Evolutionary conservation across 2,797 vertebrate genomes (phyloP).

Genomic region (Eospalax fontanierii): DNA sequence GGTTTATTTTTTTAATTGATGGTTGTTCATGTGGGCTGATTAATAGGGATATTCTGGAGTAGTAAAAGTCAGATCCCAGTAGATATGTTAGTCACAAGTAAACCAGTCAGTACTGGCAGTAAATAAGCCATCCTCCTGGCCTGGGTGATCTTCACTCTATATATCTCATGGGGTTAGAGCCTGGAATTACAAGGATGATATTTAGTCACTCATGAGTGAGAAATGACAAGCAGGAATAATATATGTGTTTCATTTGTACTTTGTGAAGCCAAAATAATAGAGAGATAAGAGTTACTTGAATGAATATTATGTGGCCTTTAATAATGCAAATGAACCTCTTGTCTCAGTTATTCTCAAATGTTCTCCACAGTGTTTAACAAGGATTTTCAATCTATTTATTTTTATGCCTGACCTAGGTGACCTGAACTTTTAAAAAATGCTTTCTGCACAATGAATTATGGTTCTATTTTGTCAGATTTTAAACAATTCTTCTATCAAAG

Average conservation of each 20-base stretch:
- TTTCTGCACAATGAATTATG: too few species aligned
- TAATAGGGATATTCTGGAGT: not conserved
- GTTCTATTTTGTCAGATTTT: not conserved
- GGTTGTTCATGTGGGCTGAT: not conserved
- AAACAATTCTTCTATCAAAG: not conserved
- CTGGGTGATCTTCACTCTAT: not conserved
- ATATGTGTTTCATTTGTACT: not conserved
- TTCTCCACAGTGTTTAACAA: not conserved
- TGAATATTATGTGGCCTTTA: not conserved
- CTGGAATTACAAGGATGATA: not conserved
- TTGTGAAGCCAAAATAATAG: not conserved
- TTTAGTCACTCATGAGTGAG: not conserved
- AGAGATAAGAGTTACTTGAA: not conserved
- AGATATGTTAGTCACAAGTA: not conserved
- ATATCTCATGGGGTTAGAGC: not conserved
- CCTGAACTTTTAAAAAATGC: not conserved
- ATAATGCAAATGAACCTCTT: not conserved
- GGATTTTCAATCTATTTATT: not conserved
- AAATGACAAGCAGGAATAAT: not conserved
- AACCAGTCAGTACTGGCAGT: rapidly evolving
- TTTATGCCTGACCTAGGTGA: not conserved
- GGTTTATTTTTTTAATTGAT: too few species aligned
- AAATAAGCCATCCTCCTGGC: not conserved
- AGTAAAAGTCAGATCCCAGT: not conserved
- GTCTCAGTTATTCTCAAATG: not conserved